These are phyloP conservation scores for Colletes gigas DNA, from an alignment of 1,140 invertebrate species.

Conservation along the genomic window DNA sequence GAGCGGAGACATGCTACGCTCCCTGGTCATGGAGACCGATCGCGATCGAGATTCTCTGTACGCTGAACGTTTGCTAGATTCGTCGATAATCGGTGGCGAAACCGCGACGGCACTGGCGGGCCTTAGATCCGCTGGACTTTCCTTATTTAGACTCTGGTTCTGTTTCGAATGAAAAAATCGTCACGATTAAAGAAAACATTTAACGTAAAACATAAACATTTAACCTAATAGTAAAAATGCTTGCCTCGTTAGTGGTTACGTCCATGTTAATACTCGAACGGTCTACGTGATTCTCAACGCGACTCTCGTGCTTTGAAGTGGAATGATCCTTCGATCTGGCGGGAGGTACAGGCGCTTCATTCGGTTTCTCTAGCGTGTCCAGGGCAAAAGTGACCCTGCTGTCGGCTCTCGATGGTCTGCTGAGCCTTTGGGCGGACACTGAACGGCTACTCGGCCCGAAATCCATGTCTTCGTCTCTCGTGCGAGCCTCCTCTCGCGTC, in stretches of 20 bases:
- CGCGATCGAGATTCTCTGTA: constrained; percentile 33
- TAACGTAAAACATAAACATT: too few relatives aligned
- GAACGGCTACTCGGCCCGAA: constrained; percentile 62
- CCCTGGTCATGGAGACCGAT: constrained; percentile 23
- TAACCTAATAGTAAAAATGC: not conserved
- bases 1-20: constrained; percentile 59
- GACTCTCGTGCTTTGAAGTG: constrained; percentile 34
- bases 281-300: constrained; percentile 25
- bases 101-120: not conserved
- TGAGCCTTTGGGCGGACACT: constrained; percentile 68
- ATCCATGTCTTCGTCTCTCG: constrained; percentile 39
- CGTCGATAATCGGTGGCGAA: constrained; percentile 25
- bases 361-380: constrained; percentile 61
- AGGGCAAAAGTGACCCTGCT: constrained; percentile 76
- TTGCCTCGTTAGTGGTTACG: constrained; percentile 21
- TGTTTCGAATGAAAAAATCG: constrained; percentile 8
- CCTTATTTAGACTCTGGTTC: not conserved
- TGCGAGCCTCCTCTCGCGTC: constrained; percentile 73
- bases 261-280: not conserved
- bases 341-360: constrained; percentile 53
- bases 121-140: constrained; percentile 10
- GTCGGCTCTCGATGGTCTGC: constrained; percentile 70
- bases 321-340: constrained; percentile 60
- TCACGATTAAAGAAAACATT: too few relatives aligned
- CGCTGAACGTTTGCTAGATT: not conserved